These are phyloP conservation scores for Diabrotica balteata DNA, from an alignment of 2,888 invertebrate genomes.

Conservation along the genomic window DNA sequence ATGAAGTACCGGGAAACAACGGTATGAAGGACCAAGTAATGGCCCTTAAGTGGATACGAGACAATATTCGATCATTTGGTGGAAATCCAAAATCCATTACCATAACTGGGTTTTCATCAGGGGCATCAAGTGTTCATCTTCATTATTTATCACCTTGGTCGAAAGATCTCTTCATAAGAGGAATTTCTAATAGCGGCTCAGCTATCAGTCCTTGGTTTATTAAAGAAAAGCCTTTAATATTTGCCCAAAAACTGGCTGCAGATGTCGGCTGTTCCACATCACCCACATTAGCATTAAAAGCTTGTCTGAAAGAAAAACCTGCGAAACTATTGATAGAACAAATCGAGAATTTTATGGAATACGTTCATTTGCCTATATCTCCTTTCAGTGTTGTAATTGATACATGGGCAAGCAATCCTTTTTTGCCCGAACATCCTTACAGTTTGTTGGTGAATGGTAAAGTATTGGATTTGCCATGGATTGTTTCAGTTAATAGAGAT, in stretches of 20 bases:
- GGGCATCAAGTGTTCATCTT: slow-evolving; percentile 55
- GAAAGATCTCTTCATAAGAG: slow-evolving; percentile 67
- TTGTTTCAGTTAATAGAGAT: no score
- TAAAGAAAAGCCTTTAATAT: slow-evolving; percentile 65
- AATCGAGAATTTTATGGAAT: no score
- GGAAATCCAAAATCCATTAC: slow-evolving; percentile 55
- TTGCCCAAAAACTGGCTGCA: slow-evolving; percentile 67
- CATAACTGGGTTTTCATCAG: slow-evolving; percentile 54
- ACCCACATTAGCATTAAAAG: slow-evolving; percentile 59
- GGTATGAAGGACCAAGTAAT: slow-evolving; percentile 56
- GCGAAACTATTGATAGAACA: no score
- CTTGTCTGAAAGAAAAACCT: slow-evolving; percentile 70
- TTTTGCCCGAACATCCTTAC: no score
- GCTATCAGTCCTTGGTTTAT: slow-evolving; percentile 68
- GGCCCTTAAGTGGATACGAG: slow-evolving; percentile 54
- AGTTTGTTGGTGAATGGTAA: no score
- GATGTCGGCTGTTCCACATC: slow-evolving; percentile 69
- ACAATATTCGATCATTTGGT: slow-evolving; percentile 54
- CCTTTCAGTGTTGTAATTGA: no score
- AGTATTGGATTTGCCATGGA: no score
- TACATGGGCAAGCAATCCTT: no score
- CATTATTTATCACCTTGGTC: slow-evolving; percentile 55
- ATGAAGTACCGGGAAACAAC: slow-evolving; percentile 53
- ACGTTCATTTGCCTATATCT: no score
- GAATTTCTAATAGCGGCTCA: slow-evolving; percentile 75